Evolutionary conservation across 2,888 invertebrate species (phyloP).

Genomic region (Prosapia bicincta): DNA sequence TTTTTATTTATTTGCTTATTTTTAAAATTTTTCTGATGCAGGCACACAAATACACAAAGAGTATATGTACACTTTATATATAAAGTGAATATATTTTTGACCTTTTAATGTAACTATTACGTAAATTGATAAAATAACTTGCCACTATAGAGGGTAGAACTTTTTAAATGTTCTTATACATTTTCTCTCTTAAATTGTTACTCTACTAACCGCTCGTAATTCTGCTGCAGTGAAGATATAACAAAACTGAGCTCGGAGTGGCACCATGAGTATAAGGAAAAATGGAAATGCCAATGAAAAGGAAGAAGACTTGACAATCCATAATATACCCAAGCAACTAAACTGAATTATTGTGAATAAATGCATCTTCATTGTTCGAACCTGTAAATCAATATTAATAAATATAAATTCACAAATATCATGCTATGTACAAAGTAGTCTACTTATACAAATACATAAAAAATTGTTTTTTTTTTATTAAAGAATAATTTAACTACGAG

Average conservation of each 20-base stretch:
- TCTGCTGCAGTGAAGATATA: conserved; percentile 76
- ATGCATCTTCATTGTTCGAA: conserved; percentile 90
- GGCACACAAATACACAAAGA: too few species aligned
- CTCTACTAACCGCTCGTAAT: conserved; percentile 79
- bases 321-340: conserved; percentile 70
- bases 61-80: too few species aligned
- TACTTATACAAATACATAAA: not conserved
- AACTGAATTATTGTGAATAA: conserved; percentile 84
- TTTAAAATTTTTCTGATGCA: too few species aligned
- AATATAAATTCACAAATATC: conserved; percentile 18
- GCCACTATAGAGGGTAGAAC: too few species aligned
- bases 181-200: too few species aligned
- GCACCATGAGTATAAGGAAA: conserved; percentile 88
- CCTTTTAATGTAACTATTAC: too few species aligned
- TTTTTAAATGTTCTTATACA: too few species aligned
- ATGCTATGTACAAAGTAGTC: not conserved
- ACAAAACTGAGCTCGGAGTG: conserved; percentile 70
- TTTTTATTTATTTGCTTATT: too few species aligned
- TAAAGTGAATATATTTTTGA: too few species aligned
- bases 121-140: too few species aligned
- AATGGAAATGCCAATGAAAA: conserved; percentile 92
- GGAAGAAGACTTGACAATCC: conserved; percentile 85
- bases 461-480: not conserved
- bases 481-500: too few species aligned
- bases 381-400: conserved; percentile 54